These are phyloP conservation scores for Nymphalis urticae DNA, from an alignment of 2,888 invertebrate species.

Conservation along the genomic window DNA sequence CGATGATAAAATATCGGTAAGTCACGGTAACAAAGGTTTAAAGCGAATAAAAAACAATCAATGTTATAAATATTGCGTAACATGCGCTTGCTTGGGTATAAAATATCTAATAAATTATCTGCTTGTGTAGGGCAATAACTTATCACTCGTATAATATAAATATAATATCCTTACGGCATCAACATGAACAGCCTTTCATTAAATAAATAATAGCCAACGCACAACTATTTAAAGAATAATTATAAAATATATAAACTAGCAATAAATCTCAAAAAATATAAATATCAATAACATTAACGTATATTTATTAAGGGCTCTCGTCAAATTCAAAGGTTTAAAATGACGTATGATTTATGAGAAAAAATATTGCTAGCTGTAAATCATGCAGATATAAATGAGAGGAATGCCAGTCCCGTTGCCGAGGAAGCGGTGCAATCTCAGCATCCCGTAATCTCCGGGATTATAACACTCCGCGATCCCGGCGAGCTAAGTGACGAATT, in stretches of 20 bases:
- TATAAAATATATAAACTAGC: too few species aligned
- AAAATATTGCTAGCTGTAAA: conserved; percentile 35
- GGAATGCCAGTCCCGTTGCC: conserved; percentile 64
- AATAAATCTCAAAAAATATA: not conserved
- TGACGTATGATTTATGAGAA: conserved; percentile 41
- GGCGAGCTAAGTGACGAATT: conserved; percentile 48
- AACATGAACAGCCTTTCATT: not conserved
- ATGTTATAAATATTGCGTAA: conserved; percentile 34
- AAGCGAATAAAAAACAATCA: conserved; percentile 37
- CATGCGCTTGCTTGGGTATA: conserved; percentile 5
- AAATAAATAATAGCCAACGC: not conserved
- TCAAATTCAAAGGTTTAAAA: conserved; percentile 22
- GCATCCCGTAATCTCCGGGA: conserved; percentile 57
- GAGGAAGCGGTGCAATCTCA: conserved; percentile 55
- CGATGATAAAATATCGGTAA: conserved; percentile 54
- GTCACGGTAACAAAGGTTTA: conserved; percentile 46
- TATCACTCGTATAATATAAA: not conserved
- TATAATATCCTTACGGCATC: not conserved
- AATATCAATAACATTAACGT: not conserved
- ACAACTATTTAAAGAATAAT: not conserved
- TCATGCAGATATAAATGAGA: conserved; percentile 40
- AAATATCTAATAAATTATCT: conserved; percentile 6
- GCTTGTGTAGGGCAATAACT: not conserved
- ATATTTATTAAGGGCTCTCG: not conserved
- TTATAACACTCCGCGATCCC: conserved; percentile 48